A percentile compares a stretch with the other conserved stretches of the same genome.
Conservation (phyloP, 1,140 invertebrate genomes). For the Epicauta chinensis region DNA sequence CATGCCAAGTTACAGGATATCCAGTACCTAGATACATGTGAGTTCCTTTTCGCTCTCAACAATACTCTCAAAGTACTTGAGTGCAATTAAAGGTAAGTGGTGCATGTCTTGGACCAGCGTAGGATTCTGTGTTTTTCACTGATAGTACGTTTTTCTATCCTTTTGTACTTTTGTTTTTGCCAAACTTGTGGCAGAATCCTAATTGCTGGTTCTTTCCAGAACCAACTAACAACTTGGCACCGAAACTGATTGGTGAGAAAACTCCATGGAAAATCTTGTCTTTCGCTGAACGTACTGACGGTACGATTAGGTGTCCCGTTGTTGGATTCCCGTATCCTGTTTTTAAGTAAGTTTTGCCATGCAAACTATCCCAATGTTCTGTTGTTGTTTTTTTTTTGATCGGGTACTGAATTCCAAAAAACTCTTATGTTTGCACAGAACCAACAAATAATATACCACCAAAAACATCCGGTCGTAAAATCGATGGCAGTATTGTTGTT, state of each 20-base stretch:
- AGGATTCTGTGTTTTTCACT: constrained; percentile 20
- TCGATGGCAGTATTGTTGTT: constrained; percentile 54
- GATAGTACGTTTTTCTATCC: constrained; percentile 2
- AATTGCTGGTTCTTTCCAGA: constrained; percentile 44
- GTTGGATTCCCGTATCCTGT: constrained; percentile 65
- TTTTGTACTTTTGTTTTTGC: constrained; percentile 1
- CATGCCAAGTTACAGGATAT: constrained; percentile 61
- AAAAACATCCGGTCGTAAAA: constrained; percentile 54
- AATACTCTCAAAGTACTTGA: neutral
- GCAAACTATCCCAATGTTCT: neutral
- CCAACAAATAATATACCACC: constrained; percentile 61
- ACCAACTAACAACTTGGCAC: constrained; percentile 49
- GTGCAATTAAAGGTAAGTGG: constrained; percentile 14
- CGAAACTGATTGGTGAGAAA: constrained; percentile 46
- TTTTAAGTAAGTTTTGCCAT: constrained; percentile 53
- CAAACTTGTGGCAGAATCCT: constrained; percentile 23
- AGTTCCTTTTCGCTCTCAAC: constrained; percentile 27
- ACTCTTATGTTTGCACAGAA: constrained; percentile 44
- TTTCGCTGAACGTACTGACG: constrained; percentile 38
- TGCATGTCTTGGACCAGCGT: constrained; percentile 16
- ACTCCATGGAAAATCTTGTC: constrained; percentile 48
- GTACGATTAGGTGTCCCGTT: constrained; percentile 49
- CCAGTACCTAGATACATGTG: constrained; percentile 64
- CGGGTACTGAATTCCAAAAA: constrained; percentile 28
- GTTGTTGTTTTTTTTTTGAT: neutral